Percentiles rank a stretch among this genome's conserved stretches.
Evolutionary conservation across 2,888 invertebrate genomes (phyloP).

Genomic region (Latrodectus elegans): DNA sequence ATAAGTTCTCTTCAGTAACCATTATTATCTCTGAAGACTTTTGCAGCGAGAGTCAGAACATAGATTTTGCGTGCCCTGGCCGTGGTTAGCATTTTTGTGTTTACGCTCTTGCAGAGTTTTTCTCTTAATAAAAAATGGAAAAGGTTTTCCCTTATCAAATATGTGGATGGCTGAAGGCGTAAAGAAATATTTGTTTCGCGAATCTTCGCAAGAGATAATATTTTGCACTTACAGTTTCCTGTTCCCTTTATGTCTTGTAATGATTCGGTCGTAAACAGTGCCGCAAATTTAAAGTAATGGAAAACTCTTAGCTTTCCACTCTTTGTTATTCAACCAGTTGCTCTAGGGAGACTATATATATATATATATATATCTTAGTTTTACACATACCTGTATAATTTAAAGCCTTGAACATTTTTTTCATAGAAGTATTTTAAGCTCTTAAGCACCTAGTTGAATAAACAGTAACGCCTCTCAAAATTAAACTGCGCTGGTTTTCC

Average conservation of each 20-base stretch:
- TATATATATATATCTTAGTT: too few relatives aligned
- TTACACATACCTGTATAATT: too few relatives aligned
- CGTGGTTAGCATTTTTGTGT: background rate
- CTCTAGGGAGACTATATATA: background rate
- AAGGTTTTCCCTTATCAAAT: background rate
- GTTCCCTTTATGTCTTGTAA: background rate
- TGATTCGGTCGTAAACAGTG: background rate
- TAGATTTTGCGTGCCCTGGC: background rate
- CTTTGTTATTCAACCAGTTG: background rate
- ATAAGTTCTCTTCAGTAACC: conserved; percentile 3
- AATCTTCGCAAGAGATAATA: background rate
- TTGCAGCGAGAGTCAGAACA: background rate
- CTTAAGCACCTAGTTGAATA: too few relatives aligned
- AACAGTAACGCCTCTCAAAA: too few relatives aligned
- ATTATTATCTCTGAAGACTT: conserved; percentile 11
- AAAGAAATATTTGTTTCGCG: background rate
- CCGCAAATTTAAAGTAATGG: too few relatives aligned
- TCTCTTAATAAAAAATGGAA: background rate
- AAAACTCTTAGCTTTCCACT: too few relatives aligned
- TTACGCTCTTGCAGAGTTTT: background rate
- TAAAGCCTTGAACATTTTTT: too few relatives aligned
- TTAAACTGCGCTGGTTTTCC: too few relatives aligned
- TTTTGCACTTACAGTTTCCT: background rate
- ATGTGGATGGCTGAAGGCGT: background rate
- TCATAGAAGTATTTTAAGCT: too few relatives aligned